A percentile compares a stretch with the other conserved stretches of the same genome.
Conservation (phyloP, 2,888 invertebrate species). For the Drosophila paramelanica region DNA sequence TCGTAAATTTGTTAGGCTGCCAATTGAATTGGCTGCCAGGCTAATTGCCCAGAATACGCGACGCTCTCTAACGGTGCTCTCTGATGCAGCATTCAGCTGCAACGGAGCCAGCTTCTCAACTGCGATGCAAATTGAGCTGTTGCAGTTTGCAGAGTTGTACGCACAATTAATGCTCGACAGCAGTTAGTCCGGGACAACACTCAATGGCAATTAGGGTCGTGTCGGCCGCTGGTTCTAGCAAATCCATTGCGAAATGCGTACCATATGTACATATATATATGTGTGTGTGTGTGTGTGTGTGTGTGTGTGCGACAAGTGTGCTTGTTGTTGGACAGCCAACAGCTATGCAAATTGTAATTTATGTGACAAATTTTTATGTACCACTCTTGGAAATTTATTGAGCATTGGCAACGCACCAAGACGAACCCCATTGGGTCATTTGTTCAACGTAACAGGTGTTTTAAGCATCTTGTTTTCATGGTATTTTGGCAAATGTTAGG, state of each 20-base stretch:
- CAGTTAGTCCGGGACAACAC: slow-evolving; percentile 72
- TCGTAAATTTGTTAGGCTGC: slow-evolving; percentile 51
- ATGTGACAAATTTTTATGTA: slow-evolving; percentile 81
- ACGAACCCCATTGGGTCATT: slow-evolving; percentile 33
- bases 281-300: slow-evolving; percentile 15
- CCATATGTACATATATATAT: slow-evolving; percentile 8
- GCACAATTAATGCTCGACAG: slow-evolving; percentile 79
- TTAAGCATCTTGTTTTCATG: slow-evolving; percentile 35
- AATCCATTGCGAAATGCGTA: slow-evolving; percentile 65
- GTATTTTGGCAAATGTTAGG: slow-evolving; percentile 11
- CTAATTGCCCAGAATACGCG: slow-evolving; percentile 73
- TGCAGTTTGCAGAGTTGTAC: slow-evolving; percentile 69
- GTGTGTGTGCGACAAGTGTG: slow-evolving; percentile 55
- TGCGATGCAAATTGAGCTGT: slow-evolving; percentile 75
- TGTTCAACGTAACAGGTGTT: slow-evolving; percentile 52
- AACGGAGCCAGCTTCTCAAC: slow-evolving; percentile 25
- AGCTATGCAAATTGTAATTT: slow-evolving; percentile 78
- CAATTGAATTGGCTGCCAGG: slow-evolving; percentile 45
- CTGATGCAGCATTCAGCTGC: slow-evolving; percentile 6
- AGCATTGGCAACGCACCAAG: slow-evolving; percentile 38
- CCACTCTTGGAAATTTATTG: slow-evolving; percentile 71
- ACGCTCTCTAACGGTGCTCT: slow-evolving; percentile 59
- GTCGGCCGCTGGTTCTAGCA: slow-evolving; percentile 34
- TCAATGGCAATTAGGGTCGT: slow-evolving; percentile 80
- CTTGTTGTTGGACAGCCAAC: slow-evolving; percentile 56